phyloP scores from a whole-genome alignment of 2,113 vertebrate genomes.

The Anolis sagrei region DNA sequence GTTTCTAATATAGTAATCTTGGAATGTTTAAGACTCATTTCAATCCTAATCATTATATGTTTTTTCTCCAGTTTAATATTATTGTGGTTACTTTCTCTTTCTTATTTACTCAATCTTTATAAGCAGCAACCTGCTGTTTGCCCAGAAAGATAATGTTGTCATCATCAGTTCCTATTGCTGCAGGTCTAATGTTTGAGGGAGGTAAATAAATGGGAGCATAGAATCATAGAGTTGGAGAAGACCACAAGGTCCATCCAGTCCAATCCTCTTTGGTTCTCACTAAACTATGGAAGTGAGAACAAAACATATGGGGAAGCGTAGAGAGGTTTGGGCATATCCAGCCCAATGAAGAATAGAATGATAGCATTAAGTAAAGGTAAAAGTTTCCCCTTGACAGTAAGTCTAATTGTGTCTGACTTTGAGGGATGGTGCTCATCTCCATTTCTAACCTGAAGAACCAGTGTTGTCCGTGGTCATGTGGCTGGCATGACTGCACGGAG shows the following conservation, averaged over 20 bases:
- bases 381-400: too few relatives aligned
- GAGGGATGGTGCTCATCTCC: too few relatives aligned
- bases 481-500: too few relatives aligned
- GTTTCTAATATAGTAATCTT: not conserved
- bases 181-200: not conserved
- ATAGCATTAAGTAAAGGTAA: too few relatives aligned
- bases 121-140: not conserved
- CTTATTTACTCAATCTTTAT: not conserved
- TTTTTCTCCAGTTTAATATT: slow-evolving; percentile 16
- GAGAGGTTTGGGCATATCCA: not conserved
- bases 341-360: too few relatives aligned
- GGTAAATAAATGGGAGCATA: not conserved
- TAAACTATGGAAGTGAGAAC: not conserved
- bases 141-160: not conserved
- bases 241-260: too few relatives aligned
- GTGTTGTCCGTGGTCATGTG: too few relatives aligned
- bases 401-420: too few relatives aligned
- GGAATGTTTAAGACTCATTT: slow-evolving; percentile 11
- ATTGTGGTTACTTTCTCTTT: not conserved
- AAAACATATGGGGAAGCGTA: too few relatives aligned
- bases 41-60: not conserved
- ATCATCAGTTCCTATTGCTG: not conserved
- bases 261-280: too few relatives aligned
- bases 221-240: too few relatives aligned
- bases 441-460: too few relatives aligned